Evolutionary conservation across 1,140 invertebrate species (phyloP).

Genomic region (Cydia fagiglandana): DNA sequence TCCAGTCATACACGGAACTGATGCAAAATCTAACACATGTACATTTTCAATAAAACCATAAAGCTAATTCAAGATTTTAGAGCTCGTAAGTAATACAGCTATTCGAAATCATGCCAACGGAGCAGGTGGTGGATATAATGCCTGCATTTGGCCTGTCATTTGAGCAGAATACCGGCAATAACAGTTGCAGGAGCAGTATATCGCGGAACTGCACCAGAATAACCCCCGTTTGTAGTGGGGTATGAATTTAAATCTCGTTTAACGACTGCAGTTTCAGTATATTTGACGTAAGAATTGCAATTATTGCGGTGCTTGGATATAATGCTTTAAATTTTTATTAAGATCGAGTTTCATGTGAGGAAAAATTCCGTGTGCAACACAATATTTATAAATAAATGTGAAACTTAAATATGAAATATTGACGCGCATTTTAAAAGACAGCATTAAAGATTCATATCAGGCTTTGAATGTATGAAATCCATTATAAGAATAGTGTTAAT

Average conservation of each 20-base stretch:
- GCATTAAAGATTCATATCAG: too few species aligned
- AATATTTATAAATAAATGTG: too few species aligned
- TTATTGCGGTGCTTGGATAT: neutral
- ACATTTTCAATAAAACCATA: neutral
- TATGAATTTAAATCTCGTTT: conserved; percentile 31
- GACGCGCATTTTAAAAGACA: too few species aligned
- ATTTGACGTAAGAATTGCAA: conserved; percentile 30
- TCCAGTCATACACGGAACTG: neutral
- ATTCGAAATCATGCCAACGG: conserved; percentile 21
- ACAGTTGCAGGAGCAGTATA: conserved; percentile 26
- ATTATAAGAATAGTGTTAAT: neutral
- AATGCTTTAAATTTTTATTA: too few species aligned
- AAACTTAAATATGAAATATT: too few species aligned
- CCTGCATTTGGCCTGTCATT: conserved; percentile 31
- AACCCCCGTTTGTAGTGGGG: conserved; percentile 11
- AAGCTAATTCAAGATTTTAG: neutral
- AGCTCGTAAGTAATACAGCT: conserved; percentile 8
- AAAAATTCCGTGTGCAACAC: too few species aligned
- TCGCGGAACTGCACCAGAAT: conserved; percentile 19
- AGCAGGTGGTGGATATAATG: conserved; percentile 22
- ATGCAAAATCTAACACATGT: neutral
- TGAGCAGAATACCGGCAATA: conserved; percentile 29
- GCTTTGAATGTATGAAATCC: neutral
- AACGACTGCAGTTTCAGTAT: conserved; percentile 23
- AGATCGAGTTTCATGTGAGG: too few species aligned